Conservation (phyloP, 1,140 invertebrate genomes). For the Sycophila sp. region DNA sequence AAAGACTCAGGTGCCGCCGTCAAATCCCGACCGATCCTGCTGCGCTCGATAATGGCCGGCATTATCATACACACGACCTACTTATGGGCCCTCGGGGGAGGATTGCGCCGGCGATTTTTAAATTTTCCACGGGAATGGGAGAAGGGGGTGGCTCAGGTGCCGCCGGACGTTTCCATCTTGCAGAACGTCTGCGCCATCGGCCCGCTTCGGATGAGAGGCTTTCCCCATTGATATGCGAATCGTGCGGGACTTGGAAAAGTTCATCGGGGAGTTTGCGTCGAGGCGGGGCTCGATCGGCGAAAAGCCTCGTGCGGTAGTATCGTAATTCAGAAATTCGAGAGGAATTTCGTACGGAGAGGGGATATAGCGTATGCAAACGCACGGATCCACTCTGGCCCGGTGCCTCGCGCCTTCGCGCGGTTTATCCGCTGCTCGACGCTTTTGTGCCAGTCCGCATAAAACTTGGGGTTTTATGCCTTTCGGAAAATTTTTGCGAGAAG, state of each 20-base stretch:
- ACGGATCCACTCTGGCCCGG: constrained; percentile 12
- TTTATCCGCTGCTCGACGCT: neutral
- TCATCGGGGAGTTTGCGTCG: neutral
- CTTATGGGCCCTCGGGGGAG: constrained; percentile 39
- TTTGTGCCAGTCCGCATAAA: constrained; percentile 10
- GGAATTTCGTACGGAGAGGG: neutral
- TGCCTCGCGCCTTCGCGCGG: neutral
- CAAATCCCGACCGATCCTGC: constrained; percentile 48
- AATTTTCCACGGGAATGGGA: neutral
- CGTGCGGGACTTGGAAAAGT: neutral
- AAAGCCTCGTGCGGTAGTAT: neutral
- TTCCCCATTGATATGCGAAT: constrained; percentile 22
- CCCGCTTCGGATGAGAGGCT: neutral
- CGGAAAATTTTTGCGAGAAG: constrained; percentile 1
- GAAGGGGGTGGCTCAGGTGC: constrained; percentile 10
- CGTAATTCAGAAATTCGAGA: constrained; percentile 30
- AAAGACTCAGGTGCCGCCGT: constrained; percentile 56
- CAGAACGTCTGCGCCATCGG: neutral
- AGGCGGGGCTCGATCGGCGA: neutral
- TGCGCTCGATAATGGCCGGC: constrained; percentile 53
- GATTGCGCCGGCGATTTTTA: constrained; percentile 14
- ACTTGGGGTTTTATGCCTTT: constrained; percentile 25
- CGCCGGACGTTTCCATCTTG: constrained; percentile 6
- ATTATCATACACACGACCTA: constrained; percentile 62
- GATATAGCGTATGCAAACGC: constrained; percentile 35